Evolutionary conservation across 2,113 vertebrate species (phyloP).

Genomic region (Protomyctophum bolini): DNA sequence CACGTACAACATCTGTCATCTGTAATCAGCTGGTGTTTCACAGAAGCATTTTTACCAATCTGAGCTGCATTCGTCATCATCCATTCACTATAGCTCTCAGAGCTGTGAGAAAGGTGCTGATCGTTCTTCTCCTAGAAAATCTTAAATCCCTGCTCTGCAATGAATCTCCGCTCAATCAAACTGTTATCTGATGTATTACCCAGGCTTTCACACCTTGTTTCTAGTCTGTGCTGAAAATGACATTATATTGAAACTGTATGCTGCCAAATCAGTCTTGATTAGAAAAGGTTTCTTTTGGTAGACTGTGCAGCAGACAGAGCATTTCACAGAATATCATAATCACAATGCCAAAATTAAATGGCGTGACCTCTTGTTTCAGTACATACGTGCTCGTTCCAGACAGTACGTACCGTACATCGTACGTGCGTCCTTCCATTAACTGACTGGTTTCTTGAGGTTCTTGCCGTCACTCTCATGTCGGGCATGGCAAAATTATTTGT

Average conservation of each 20-base stretch:
- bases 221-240: neutral
- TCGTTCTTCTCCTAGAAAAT: neutral
- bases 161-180: neutral
- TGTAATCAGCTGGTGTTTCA: conserved; percentile 6
- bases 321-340: neutral
- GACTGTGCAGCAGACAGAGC: too few relatives aligned
- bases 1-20: conserved; percentile 25
- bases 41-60: neutral
- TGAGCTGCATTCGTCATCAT: neutral
- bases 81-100: neutral
- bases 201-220: neutral
- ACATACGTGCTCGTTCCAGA: too few relatives aligned
- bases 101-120: neutral
- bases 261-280: conserved; percentile 16
- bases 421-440: too few relatives aligned
- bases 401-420: too few relatives aligned
- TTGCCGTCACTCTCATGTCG: too few relatives aligned
- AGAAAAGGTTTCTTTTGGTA: too few relatives aligned
- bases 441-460: too few relatives aligned
- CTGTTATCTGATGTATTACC: neutral
- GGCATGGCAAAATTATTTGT: too few relatives aligned
- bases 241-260: conserved; percentile 4
- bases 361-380: neutral
- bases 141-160: neutral
- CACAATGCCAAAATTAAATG: neutral